Percentiles rank a stretch among this genome's conserved stretches.
These are phyloP conservation scores for Calidris pygmaea DNA, from an alignment of 2,113 vertebrate genomes.

Conservation along the genomic window DNA sequence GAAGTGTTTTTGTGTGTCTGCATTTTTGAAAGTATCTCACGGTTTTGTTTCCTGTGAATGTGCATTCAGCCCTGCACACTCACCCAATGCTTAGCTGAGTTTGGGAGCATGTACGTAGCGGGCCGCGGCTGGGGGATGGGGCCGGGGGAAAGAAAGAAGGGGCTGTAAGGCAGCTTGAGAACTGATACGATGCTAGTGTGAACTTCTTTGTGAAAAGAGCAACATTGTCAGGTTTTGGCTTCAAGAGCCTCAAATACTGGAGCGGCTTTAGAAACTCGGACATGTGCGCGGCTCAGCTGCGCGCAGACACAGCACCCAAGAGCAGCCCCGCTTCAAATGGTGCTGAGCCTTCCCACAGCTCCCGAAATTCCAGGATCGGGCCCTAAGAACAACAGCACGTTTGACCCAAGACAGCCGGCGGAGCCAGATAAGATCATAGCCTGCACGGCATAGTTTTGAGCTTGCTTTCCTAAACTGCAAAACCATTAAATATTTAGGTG, in stretches of 20 bases:
- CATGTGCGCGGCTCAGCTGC: background rate
- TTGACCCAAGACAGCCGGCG: background rate
- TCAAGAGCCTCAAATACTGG: background rate
- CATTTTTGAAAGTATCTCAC: constrained; percentile 56
- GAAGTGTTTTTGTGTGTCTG: constrained; percentile 29
- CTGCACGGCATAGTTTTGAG: background rate
- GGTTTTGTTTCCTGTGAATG: constrained; percentile 60
- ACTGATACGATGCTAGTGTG: background rate
- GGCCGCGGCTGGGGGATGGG: background rate
- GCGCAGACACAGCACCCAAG: background rate
- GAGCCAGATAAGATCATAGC: background rate
- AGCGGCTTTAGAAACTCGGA: background rate
- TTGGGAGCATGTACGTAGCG: background rate
- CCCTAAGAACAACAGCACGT: background rate
- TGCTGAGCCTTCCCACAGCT: background rate
- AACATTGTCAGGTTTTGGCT: background rate
- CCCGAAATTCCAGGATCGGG: background rate
- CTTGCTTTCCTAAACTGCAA: constrained; percentile 46
- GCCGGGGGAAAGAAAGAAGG: background rate
- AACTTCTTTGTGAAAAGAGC: constrained; percentile 16
- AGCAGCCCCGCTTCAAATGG: background rate
- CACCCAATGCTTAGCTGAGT: constrained; percentile 27
- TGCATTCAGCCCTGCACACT: constrained; percentile 57
- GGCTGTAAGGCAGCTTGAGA: constrained; percentile 6
- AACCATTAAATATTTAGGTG: constrained; percentile 69